Base-by-base conservation (phyloP, 2,113 vertebrate species). In the Nothoprocta pentlandii region DNA sequence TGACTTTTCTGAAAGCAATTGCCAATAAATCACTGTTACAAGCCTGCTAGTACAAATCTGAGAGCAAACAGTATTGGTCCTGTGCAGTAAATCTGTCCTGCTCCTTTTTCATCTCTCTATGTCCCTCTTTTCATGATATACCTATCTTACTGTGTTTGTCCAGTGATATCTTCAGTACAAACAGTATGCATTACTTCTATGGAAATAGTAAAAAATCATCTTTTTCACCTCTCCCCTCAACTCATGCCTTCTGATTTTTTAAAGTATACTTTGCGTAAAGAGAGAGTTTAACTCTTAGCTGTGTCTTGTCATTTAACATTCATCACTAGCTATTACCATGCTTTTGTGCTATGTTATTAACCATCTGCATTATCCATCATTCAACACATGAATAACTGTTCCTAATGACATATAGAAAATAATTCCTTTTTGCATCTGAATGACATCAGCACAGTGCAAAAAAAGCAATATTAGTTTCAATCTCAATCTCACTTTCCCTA, bases 341-440 rank as follows among this genome's bases (percentile, higher is more conserved):
- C 41, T 95, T 89, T 63, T 83, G 54, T 87, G 16, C 20, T n/a
- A 20, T 28, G 23, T 54, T 89, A 85, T 59, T 92, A 91, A 59
- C 28, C 54, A 17, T 73, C 58, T 16, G 8, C 14, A 49, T 16
- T 59, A 26, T 49, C 49, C 23, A 63, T 80, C 80, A 78, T 66
- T 17, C 21, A 54, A 47, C 6, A 7, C 34, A 66, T 32, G 19
- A 82, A 26, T 10, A 67, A 81, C 41, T 51, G 68, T 11, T 85
- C 28, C 71, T 56, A 70, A 51, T 6, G 16, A 41, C 19, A 86
- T 41, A 82, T 1, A 28, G 4, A 25, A 74, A 89, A 80, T 12
- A 91, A 87, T 74, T 94, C 28, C 68, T 25, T 87, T 93, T 83
- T 75, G 28, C 34, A 83, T 84, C 61, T 61, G 59, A 74, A 4